phyloP scores from a whole-genome alignment of 2,797 vertebrate species.

The Helostoma temminkii region DNA sequence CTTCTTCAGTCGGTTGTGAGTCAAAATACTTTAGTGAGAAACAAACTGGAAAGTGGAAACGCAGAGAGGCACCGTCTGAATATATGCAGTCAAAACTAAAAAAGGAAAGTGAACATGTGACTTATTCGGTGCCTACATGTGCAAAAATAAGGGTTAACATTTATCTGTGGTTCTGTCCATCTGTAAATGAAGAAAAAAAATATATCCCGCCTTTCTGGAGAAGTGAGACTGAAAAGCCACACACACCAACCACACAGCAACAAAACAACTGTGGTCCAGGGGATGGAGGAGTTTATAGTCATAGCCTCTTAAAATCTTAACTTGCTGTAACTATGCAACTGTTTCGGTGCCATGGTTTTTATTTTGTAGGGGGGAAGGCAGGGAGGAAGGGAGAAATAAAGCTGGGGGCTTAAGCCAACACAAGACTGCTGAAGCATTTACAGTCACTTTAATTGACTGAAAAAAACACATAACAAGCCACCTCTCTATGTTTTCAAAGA shows the following conservation, averaged over 20 bases:
- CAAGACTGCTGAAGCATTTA: slow-evolving; percentile 69
- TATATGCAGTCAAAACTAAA: slow-evolving; percentile 47
- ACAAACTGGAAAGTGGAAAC: slow-evolving; percentile 35
- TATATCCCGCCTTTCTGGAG: slow-evolving; percentile 60
- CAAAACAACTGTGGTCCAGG: slow-evolving; percentile 80
- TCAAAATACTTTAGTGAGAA: slow-evolving; percentile 56
- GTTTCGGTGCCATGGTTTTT: slow-evolving; percentile 77
- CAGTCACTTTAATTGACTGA: slow-evolving; percentile 78
- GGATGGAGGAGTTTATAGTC: slow-evolving; percentile 79
- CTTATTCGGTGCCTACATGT: slow-evolving; percentile 15
- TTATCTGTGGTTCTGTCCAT: slow-evolving; percentile 50
- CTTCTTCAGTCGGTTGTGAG: slow-evolving; percentile 55
- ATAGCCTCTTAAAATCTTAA: slow-evolving; percentile 80
- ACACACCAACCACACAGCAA: slow-evolving; percentile 71
- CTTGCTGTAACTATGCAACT: slow-evolving; percentile 77
- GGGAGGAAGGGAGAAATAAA: slow-evolving; percentile 55
- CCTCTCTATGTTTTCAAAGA: slow-evolving; percentile 75
- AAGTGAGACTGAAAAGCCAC: slow-evolving; percentile 60
- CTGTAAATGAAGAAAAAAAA: slow-evolving; percentile 27
- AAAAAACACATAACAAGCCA: slow-evolving; percentile 78
- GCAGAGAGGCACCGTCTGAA: slow-evolving; percentile 27
- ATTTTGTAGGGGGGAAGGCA: slow-evolving; percentile 62
- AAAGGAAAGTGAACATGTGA: slow-evolving; percentile 29
- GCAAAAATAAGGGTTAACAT: slow-evolving; percentile 14
- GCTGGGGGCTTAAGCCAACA: slow-evolving; percentile 62